Evolutionary conservation across 2,797 vertebrate species (phyloP), one percentile per base, ranked within the genome.

Genomic region (Chelidonichthys spinosus): DNA sequence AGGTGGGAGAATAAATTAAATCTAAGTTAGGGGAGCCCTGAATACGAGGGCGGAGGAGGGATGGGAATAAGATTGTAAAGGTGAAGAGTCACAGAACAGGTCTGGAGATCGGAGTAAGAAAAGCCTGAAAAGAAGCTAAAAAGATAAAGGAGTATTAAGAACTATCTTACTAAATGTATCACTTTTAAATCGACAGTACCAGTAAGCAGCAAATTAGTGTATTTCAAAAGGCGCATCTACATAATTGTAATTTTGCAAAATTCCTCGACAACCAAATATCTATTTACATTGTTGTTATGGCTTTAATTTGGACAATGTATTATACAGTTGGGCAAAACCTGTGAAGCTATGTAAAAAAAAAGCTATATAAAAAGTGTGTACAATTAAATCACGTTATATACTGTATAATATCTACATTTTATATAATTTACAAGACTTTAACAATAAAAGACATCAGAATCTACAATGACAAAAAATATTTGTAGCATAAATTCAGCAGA

Each of bases 1-100:
- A 93, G 88, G 87, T 91, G 92, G 93, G 80, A 92, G 92, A 94
- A 89, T 94, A 84, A 73, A 92, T 86, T 91, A 93, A 90, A 88
- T 90, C 85, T 89, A 89, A 75, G 87, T 92, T 88, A 93, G 90
- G 83, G 75, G 72, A 92, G 80, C 67, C 43, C 6, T 46, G 44
- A 75, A 81, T 44, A 74, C 64, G 65, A 40, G 90, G 47, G 53
- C 89, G 81, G 76, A 69, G 86, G 85, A 90, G 87, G 85, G 86
- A 90, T 87, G 79, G 86, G 81, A 91, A 89, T 85, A 91, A 92
- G 80, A 94, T 83, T 87, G 81, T 64, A 93, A 84, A 92, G 70
- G 59, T 85, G 65, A 87, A 76, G 94, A 83, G 89, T 94, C 83
- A 91, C 73, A 89, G 82, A 77, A 66, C 53, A 68, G 63, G 66